Conservation (phyloP, 2,113 vertebrate genomes). For the Proteles cristata region DNA sequence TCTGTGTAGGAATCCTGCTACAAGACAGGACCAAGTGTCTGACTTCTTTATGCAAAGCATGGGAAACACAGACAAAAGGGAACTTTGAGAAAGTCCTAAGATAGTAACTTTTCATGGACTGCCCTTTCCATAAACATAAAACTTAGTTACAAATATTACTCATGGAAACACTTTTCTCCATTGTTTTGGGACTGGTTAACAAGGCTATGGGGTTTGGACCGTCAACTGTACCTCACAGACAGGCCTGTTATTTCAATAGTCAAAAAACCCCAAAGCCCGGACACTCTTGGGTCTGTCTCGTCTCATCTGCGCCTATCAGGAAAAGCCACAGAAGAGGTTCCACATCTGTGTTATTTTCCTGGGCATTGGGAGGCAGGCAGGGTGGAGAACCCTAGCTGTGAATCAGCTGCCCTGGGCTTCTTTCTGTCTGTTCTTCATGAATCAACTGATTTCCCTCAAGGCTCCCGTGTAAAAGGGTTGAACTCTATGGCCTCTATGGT, state of each 20-base stretch:
- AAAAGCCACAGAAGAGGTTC: neutral
- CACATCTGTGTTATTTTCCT: neutral
- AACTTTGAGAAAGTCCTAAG: neutral
- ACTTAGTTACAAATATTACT: neutral
- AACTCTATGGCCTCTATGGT: neutral
- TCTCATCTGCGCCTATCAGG: neutral
- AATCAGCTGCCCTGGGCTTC: neutral
- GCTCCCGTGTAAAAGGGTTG: neutral
- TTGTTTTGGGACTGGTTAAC: neutral
- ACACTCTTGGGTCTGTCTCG: fast-evolving
- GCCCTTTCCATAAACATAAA: slow-evolving; percentile 13
- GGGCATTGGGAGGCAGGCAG: neutral
- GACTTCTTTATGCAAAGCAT: neutral
- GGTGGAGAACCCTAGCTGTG: neutral
- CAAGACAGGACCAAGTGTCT: neutral
- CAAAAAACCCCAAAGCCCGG: neutral
- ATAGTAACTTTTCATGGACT: neutral
- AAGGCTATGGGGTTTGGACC: neutral
- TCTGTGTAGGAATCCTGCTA: too few species aligned
- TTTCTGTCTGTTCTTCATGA: neutral
- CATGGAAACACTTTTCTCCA: neutral
- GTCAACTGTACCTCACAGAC: neutral
- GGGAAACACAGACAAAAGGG: neutral
- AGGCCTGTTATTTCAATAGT: neutral
- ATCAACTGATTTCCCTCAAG: neutral